Percentiles rank a stretch among this genome's conserved stretches.
Evolutionary conservation across 2,797 vertebrate genomes (phyloP).

Genomic region (Martes flavigula): DNA sequence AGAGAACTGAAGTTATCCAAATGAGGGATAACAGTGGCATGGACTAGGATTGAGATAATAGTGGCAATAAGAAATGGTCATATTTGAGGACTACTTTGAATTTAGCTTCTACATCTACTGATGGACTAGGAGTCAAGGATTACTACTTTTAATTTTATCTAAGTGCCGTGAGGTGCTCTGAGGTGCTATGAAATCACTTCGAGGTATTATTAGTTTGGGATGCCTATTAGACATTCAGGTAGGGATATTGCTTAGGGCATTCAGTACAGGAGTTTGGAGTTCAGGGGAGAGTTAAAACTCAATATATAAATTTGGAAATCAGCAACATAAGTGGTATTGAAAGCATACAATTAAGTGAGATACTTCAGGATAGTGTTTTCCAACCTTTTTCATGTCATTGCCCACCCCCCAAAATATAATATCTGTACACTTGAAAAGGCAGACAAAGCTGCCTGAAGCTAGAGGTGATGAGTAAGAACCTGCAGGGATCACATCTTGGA

Average conservation of each 20-base stretch:
- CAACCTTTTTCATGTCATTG: neutral
- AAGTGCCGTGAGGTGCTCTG: neutral
- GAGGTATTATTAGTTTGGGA: neutral
- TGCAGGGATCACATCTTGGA: neutral
- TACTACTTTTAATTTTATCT: neutral
- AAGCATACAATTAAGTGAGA: neutral
- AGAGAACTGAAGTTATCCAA: neutral
- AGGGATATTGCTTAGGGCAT: neutral
- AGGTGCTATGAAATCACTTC: neutral
- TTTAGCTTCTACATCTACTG: neutral
- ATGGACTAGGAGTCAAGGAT: neutral
- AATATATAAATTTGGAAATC: neutral
- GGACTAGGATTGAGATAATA: neutral
- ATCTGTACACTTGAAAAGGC: neutral
- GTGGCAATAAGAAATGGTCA: neutral
- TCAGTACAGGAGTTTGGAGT: neutral
- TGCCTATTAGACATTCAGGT: neutral
- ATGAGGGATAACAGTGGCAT: neutral
- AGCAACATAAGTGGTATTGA: neutral
- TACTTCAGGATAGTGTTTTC: neutral
- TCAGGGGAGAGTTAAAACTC: neutral
- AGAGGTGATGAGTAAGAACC: neutral
- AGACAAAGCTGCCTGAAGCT: neutral
- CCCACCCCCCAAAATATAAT: neutral
- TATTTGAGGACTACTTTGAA: neutral